Evolutionary conservation across 2,113 vertebrate species (phyloP).

Genomic region (Microtus richardsoni): DNA sequence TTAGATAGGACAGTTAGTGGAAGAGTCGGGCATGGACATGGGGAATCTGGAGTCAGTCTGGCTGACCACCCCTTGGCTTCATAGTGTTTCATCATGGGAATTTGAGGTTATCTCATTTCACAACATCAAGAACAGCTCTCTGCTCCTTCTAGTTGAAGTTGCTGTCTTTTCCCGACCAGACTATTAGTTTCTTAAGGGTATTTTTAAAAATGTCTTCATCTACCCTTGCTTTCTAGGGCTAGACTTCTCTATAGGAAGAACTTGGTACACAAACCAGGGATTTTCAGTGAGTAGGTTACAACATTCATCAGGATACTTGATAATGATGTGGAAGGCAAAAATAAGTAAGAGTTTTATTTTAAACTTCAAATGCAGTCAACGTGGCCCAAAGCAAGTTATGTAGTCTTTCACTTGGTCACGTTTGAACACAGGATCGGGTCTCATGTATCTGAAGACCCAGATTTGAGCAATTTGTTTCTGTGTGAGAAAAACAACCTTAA

Average conservation of each 20-base stretch:
- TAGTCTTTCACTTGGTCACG: not conserved
- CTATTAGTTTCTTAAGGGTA: not conserved
- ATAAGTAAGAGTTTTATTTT: constrained; percentile 18
- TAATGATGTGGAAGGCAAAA: not conserved
- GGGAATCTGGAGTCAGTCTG: not conserved
- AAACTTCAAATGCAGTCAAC: not conserved
- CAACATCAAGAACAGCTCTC: not conserved
- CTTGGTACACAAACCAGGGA: not conserved
- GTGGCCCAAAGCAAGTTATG: not conserved
- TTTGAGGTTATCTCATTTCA: not conserved
- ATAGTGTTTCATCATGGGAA: not conserved
- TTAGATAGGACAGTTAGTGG: not conserved
- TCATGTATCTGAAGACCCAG: not conserved
- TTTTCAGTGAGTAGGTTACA: constrained; percentile 20
- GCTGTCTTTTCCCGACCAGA: not conserved
- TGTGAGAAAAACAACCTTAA: not conserved
- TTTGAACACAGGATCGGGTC: not conserved
- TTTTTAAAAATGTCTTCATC: not conserved
- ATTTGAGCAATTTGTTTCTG: not conserved
- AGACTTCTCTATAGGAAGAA: not conserved
- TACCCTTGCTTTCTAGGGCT: not conserved
- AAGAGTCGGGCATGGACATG: not conserved
- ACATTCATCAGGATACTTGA: constrained; percentile 2
- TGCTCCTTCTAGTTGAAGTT: not conserved
- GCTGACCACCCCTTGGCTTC: not conserved